Percentiles rank a stretch among this genome's conserved stretches.
phyloP scores from a whole-genome alignment of 2,888 invertebrate species.

The Melangyna quadrimaculata region DNA sequence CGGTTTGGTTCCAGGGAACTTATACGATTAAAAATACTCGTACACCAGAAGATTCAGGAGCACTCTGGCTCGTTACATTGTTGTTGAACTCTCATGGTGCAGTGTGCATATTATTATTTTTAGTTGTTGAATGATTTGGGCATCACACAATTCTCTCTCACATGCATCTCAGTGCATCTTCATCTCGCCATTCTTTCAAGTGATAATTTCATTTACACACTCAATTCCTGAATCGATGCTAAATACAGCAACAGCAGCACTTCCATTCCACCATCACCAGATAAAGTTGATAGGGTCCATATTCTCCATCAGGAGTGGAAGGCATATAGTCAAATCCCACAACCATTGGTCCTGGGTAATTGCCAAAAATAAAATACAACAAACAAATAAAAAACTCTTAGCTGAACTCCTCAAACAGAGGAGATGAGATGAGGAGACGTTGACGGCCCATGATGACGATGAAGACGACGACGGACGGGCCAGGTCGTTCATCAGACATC shows the following conservation, averaged over 20 bases:
- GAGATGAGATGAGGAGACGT: constrained; percentile 38
- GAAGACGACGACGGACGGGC: constrained; percentile 34
- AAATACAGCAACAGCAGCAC: constrained; percentile 17
- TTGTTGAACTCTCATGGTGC: not conserved
- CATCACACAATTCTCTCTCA: not conserved
- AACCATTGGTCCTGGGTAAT: constrained; percentile 61
- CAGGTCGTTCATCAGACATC: constrained; percentile 70
- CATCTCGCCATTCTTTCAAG: constrained; percentile 34
- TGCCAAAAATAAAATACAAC: constrained; percentile 44
- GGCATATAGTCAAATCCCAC: constrained; percentile 34
- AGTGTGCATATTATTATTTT: constrained; percentile 55
- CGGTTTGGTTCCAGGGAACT: constrained; percentile 14
- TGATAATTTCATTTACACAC: constrained; percentile 71
- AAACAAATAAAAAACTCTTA: not conserved
- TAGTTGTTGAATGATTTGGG: constrained; percentile 3
- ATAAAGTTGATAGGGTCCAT: constrained; percentile 1
- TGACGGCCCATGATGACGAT: constrained; percentile 55
- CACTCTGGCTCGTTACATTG: constrained; percentile 15
- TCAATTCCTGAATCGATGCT: constrained; percentile 29
- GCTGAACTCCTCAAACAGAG: not conserved
- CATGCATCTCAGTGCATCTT: constrained; percentile 38
- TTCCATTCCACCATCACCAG: not conserved
- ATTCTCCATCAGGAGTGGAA: not conserved
- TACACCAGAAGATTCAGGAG: constrained; percentile 31
- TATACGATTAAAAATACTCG: not conserved